Base-by-base conservation (phyloP, 2,113 vertebrate genomes). In the Podarcis cretensis region DNA sequence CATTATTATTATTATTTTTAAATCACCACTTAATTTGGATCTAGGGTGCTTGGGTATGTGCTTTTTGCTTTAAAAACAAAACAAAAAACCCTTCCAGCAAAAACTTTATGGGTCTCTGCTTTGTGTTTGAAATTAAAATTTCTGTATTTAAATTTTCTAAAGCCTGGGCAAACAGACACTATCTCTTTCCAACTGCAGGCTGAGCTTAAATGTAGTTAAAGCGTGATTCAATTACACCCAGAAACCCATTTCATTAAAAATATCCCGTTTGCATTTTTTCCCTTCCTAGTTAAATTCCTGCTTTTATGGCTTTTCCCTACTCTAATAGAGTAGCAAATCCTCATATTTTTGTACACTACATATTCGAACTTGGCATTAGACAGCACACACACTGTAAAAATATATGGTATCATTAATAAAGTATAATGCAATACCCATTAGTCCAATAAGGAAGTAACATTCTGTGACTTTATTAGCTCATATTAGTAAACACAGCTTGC, bases 401-500 rank as follows among this genome's bases (percentile, higher is more conserved):
- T 92, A 92, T 93, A 89, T 88, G 93, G 87, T 89, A 92, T 94
- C 94, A 92, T 96, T 95, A 94, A 90, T 94, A 94, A 78, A 94
- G 80, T 93, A 95, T 93, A 95, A 95, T 91, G 90, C 86, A 96
- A 90, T 94, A 85, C 65, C 93, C 95, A 94, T 96, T 96, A 96
- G 89, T 87, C 93, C 92, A 96, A 96, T 95, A 82, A 63, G 91
- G 92, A 96, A 96, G 91, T 92, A 97, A 95, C 95, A 93, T 92
- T 93, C 91, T 91, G 93, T 94, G 92, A 94, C 96, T 97, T 96
- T 96, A 96, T 96, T 96, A 96, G 89, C 85, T 95, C 0, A 0
- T 91, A 93, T 95, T 96, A 96, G 95, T 96, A 97, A 97, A 97
- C 95, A 97, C 95, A 96, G 95, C 96, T 96, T 97, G 95, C 94